Evolutionary conservation across 1,140 invertebrate species (phyloP).

Genomic region (Sesamia nonagrioides): DNA sequence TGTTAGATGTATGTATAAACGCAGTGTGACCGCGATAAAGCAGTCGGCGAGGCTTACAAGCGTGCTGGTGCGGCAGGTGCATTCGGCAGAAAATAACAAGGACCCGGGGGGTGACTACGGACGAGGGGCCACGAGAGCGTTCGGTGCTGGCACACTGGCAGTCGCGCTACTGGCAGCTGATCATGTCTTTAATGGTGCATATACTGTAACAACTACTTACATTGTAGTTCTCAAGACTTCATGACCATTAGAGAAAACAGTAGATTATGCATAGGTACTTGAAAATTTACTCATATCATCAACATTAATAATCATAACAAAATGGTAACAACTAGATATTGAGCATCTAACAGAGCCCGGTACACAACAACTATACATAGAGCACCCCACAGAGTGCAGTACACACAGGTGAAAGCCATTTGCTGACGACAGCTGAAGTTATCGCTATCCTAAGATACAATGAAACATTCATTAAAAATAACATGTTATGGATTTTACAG

Average conservation of each 20-base stretch:
- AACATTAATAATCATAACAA: not conserved
- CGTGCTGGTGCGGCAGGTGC: slow-evolving; percentile 52
- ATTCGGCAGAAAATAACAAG: not conserved
- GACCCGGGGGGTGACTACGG: slow-evolving; percentile 8
- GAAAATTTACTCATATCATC: not conserved
- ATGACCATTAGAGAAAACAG: not conserved
- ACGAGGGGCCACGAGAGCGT: not conserved
- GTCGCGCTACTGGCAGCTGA: slow-evolving; percentile 72
- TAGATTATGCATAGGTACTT: not conserved
- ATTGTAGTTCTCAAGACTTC: slow-evolving; percentile 17
- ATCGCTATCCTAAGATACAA: too few relatives aligned
- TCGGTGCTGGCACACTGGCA: slow-evolving; percentile 64
- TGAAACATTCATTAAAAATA: too few relatives aligned
- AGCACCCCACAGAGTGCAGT: too few relatives aligned
- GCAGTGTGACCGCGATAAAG: slow-evolving; percentile 45
- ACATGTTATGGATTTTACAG: too few relatives aligned
- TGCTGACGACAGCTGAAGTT: too few relatives aligned
- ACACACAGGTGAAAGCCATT: too few relatives aligned
- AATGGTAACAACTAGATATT: not conserved
- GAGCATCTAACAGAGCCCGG: too few relatives aligned
- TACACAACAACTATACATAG: too few relatives aligned
- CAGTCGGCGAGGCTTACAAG: slow-evolving; percentile 52
- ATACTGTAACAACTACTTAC: slow-evolving; percentile 5
- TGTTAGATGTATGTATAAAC: slow-evolving; percentile 49
- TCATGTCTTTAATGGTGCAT: slow-evolving; percentile 73